A percentile compares a stretch with the other conserved stretches of the same genome.
These are phyloP conservation scores for Agrenia bidenticulata DNA, from an alignment of 2,888 invertebrate species.

Conservation along the genomic window DNA sequence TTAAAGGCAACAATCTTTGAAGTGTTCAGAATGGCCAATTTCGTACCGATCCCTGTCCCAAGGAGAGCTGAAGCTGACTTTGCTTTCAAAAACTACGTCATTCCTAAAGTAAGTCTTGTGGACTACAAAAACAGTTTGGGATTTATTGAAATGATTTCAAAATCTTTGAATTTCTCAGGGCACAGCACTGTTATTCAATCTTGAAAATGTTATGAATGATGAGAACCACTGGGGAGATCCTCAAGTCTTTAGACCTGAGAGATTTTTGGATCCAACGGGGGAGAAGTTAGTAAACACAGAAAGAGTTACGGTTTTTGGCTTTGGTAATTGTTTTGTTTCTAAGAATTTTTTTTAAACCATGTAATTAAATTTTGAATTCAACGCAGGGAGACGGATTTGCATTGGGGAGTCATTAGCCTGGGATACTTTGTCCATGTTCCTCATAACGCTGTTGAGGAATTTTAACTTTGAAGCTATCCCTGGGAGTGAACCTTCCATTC, in stretches of 20 bases:
- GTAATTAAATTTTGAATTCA: not conserved
- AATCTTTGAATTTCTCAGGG: too few relatives aligned
- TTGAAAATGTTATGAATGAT: not conserved
- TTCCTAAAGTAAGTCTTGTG: slow-evolving; percentile 10
- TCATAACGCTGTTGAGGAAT: not conserved
- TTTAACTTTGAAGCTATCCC: not conserved
- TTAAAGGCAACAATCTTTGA: slow-evolving; percentile 17
- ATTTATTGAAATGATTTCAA: too few relatives aligned
- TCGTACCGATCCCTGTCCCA: slow-evolving; percentile 1
- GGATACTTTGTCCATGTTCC: slow-evolving; percentile 5
- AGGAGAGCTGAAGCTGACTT: not conserved
- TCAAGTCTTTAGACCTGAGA: slow-evolving; percentile 11
- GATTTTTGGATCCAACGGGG: not conserved
- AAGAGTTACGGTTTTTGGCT: not conserved
- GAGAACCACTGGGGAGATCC: slow-evolving; percentile 12
- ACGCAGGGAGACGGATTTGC: slow-evolving; percentile 9
- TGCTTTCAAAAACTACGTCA: not conserved
- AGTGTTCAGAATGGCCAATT: not conserved
- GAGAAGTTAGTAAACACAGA: slow-evolving; percentile 1
- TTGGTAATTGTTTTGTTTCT: too few relatives aligned
- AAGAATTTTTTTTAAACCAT: not conserved
- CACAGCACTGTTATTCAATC: not conserved
- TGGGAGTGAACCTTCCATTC: not conserved
- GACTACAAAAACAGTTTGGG: too few relatives aligned
- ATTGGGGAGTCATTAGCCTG: slow-evolving; percentile 7